These are phyloP conservation scores for Steinernema hermaphroditum DNA, from an alignment of 2,888 invertebrate genomes.

Conservation along the genomic window DNA sequence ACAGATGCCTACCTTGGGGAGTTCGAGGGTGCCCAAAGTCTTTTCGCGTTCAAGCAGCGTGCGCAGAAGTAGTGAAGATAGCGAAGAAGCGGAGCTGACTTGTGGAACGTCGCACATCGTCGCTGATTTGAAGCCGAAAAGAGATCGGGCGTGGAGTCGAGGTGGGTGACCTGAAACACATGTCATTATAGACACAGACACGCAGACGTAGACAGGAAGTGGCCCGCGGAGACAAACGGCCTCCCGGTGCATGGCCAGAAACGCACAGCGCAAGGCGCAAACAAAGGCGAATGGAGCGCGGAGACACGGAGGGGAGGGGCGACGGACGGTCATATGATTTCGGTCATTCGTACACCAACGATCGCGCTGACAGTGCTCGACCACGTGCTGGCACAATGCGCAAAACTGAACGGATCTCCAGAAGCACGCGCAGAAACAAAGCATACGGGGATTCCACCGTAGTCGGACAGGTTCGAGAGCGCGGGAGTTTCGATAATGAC, in stretches of 20 bases:
- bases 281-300: constrained; percentile 13
- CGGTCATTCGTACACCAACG: constrained; percentile 22
- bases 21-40: neutral
- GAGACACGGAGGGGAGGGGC: constrained; percentile 10
- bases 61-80: neutral
- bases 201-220: neutral
- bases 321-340: constrained; percentile 21
- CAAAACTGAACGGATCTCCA: no score
- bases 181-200: neutral
- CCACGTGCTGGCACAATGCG: constrained; percentile 16
- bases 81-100: neutral
- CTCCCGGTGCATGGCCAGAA: neutral
- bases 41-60: constrained; percentile 16
- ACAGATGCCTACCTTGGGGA: constrained; percentile 21
- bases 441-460: no score
- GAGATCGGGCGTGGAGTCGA: constrained; percentile 5
- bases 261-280: neutral
- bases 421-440: neutral
- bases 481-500: no score
- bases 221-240: neutral
- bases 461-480: no score
- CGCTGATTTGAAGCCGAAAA: neutral
- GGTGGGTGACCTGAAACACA: constrained; percentile 1
- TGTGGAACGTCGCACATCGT: constrained; percentile 14
- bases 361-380: constrained; percentile 6